A percentile compares a stretch with the other conserved stretches of the same genome.
Conservation (phyloP, 2,888 invertebrate species). For the Luperina testacea region DNA sequence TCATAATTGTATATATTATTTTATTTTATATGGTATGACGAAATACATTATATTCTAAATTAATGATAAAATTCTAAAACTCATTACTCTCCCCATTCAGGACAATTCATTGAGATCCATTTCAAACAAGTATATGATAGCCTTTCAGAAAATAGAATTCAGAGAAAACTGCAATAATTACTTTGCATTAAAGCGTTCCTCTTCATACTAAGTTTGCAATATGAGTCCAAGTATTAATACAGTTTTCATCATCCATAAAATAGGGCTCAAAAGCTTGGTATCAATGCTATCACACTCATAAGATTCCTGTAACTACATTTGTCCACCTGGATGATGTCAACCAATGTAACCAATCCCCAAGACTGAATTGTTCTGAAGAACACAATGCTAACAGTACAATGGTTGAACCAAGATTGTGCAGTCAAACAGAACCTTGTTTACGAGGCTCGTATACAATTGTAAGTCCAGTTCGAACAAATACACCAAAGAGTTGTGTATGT, state of each 20-base stretch:
- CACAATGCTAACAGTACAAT: constrained; percentile 78
- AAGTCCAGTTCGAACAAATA: constrained; percentile 25
- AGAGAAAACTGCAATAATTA: constrained; percentile 78
- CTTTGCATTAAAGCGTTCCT: constrained; percentile 70
- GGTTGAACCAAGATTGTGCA: constrained; percentile 55
- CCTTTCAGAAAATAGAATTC: constrained; percentile 83
- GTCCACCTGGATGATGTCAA: constrained; percentile 80
- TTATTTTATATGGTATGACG: constrained; percentile 51
- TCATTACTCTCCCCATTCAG: constrained; percentile 74
- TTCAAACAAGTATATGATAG: constrained; percentile 77
- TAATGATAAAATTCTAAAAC: constrained; percentile 57
- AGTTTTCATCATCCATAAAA: constrained; percentile 74
- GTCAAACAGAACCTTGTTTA: constrained; percentile 62
- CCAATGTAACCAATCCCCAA: constrained; percentile 63
- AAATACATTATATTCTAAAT: constrained; percentile 60
- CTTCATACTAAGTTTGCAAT: constrained; percentile 71
- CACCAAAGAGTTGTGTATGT: constrained; percentile 34
- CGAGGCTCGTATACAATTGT: constrained; percentile 34
- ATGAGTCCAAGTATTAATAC: constrained; percentile 70
- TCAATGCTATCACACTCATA: constrained; percentile 85
- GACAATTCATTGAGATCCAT: constrained; percentile 74
- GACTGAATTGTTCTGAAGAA: constrained; percentile 64
- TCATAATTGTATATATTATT: constrained; percentile 56
- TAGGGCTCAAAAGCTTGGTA: constrained; percentile 86
- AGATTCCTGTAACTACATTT: constrained; percentile 83